Percentiles rank a stretch among this genome's conserved stretches.
These are phyloP conservation scores for Nephrotoma flavescens DNA, from an alignment of 2,888 invertebrate species.

Conservation along the genomic window DNA sequence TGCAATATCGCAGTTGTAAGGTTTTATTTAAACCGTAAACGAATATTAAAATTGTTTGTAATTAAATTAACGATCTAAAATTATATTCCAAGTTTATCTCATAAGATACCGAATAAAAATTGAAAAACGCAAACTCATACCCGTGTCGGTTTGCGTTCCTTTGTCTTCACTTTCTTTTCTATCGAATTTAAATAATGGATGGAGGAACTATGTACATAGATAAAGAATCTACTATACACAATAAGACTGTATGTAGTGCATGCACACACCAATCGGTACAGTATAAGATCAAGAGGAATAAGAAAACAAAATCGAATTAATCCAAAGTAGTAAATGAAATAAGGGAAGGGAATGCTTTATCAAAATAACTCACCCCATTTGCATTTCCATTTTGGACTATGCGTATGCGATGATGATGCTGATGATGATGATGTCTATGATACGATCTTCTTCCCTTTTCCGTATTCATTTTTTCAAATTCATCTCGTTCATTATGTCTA, in stretches of 20 bases:
- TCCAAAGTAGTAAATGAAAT: background rate
- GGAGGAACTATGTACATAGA: background rate
- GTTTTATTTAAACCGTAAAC: background rate
- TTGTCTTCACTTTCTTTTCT: background rate
- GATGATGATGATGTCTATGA: background rate
- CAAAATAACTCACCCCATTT: background rate
- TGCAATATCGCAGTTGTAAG: no score
- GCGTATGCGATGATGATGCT: background rate
- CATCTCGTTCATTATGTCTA: background rate
- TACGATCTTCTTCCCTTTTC: background rate
- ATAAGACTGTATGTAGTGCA: background rate
- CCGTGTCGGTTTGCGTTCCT: background rate
- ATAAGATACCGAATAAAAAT: background rate
- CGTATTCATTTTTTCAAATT: background rate
- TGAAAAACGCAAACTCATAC: background rate
- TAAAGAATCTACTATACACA: background rate
- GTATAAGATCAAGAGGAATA: background rate
- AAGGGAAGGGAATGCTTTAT: background rate
- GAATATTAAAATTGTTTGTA: background rate
- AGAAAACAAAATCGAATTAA: background rate
- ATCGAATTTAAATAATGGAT: background rate
- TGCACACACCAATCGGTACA: background rate
- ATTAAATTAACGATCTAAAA: background rate
- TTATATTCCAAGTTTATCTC: background rate
- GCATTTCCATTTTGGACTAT: background rate